Conservation (phyloP, 2,797 vertebrate genomes). For the Todus mexicanus region DNA sequence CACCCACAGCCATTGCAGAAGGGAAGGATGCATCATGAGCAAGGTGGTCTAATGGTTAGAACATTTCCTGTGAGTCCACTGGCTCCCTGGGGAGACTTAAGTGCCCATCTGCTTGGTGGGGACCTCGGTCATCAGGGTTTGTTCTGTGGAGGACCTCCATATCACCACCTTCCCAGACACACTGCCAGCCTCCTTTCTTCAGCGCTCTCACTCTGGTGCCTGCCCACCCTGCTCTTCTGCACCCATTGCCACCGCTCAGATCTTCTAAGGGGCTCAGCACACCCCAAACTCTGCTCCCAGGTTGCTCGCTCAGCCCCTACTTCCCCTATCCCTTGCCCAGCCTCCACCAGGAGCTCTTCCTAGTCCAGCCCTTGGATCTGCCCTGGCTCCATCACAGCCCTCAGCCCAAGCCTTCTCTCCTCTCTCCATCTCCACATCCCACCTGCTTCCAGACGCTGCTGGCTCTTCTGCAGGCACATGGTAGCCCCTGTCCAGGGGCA, state of each 20-base stretch:
- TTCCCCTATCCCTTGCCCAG: background rate
- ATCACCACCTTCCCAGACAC: background rate
- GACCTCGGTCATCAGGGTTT: background rate
- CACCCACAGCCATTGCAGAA: background rate
- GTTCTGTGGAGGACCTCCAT: background rate
- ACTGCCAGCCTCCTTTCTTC: background rate
- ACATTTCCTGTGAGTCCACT: background rate
- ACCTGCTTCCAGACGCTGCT: background rate
- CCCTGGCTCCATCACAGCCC: background rate
- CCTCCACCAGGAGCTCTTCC: background rate
- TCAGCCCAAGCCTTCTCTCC: background rate
- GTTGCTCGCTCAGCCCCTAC: background rate
- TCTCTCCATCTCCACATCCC: background rate
- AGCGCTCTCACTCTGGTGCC: fast-evolving
- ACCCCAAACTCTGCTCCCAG: background rate
- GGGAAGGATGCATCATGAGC: background rate
- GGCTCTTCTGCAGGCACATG: fast-evolving
- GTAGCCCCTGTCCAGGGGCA: background rate
- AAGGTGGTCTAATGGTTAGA: background rate
- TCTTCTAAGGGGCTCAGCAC: background rate
- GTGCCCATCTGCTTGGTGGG: background rate
- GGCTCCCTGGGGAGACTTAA: background rate
- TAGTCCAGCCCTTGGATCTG: background rate
- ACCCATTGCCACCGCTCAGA: background rate
- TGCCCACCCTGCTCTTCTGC: background rate